A percentile compares a stretch with the other conserved stretches of the same genome.
Evolutionary conservation across 2,888 invertebrate genomes (phyloP).

Genomic region (Odontothrips loti): DNA sequence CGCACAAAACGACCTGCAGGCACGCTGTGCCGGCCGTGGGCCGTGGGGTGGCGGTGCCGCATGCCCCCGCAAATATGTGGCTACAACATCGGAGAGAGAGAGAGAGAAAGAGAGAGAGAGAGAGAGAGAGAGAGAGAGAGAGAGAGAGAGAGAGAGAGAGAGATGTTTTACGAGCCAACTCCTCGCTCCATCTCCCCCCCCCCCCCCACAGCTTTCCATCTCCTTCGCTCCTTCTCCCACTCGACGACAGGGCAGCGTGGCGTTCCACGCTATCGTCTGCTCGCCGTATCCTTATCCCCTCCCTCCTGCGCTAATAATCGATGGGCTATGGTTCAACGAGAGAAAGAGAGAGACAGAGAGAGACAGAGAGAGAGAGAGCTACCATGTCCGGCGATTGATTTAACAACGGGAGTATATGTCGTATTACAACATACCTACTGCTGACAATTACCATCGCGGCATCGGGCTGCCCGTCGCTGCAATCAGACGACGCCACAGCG

Average conservation of each 20-base stretch:
- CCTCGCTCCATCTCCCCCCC: neutral
- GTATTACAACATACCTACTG: no score
- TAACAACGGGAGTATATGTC: no score
- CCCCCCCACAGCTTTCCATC: neutral
- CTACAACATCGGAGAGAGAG: neutral
- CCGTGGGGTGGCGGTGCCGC: neutral
- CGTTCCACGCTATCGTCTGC: no score
- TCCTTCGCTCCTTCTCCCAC: neutral
- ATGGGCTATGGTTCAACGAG: neutral
- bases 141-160: no score
- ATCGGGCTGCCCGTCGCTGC: no score
- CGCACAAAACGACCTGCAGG: neutral
- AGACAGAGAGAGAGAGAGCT: neutral
- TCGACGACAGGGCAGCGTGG: neutral
- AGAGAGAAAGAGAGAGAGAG: no score
- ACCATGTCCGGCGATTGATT: no score
- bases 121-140: no score
- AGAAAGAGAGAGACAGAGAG: neutral
- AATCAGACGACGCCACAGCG: no score
- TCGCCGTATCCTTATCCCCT: neutral
- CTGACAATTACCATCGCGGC: no score
- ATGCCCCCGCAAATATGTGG: conserved; percentile 17
- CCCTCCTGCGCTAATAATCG: neutral
- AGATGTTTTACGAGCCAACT: no score
- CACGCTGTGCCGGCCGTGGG: neutral